Conservation (phyloP, 2,888 invertebrate genomes). For the Drosophila gaucha region DNA sequence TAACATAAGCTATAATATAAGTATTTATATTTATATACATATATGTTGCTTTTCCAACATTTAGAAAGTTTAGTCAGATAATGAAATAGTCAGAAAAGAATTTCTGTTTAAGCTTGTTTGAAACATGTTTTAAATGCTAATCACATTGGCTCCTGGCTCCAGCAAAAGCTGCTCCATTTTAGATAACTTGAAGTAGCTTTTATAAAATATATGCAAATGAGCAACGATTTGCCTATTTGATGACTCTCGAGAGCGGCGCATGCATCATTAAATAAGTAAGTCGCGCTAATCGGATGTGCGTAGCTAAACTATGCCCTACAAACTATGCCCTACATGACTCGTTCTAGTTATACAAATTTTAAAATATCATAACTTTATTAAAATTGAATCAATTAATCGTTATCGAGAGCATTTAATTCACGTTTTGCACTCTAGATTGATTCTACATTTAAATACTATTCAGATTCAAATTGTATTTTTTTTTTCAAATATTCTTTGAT, state of each 20-base stretch:
- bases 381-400: too few relatives aligned
- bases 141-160: slow-evolving; percentile 11
- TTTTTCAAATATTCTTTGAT: too few relatives aligned
- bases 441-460: too few relatives aligned
- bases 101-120: not conserved
- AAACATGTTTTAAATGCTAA: slow-evolving; percentile 25
- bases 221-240: slow-evolving; percentile 8
- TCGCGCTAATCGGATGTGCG: not conserved
- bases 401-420: too few relatives aligned
- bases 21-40: not conserved
- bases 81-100: not conserved
- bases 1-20: not conserved
- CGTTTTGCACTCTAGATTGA: too few relatives aligned
- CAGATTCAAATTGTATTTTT: too few relatives aligned
- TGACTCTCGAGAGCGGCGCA: not conserved
- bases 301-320: not conserved
- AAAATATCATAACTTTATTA: too few relatives aligned
- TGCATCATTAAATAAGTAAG: slow-evolving; percentile 17
- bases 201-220: slow-evolving; percentile 41
- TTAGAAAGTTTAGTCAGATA: not conserved
- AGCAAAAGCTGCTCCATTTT: slow-evolving; percentile 52
- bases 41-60: not conserved
- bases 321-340: not conserved
- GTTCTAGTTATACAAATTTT: not conserved
- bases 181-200: slow-evolving; percentile 32